Evolutionary conservation across 2,113 vertebrate species (phyloP).

Genomic region (Sinocyclocheilus rhinocerous): DNA sequence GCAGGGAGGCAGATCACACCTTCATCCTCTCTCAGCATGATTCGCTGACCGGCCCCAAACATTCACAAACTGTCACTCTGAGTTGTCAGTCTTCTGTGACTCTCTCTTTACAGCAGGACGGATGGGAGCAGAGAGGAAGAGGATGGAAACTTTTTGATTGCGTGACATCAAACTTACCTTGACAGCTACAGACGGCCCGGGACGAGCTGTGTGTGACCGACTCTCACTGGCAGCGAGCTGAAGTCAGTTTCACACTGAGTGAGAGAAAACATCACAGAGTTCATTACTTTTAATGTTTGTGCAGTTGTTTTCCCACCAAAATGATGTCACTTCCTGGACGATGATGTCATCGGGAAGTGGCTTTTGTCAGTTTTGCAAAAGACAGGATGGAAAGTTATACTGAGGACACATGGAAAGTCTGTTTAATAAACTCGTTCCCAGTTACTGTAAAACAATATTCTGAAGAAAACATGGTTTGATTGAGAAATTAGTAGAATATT

Average conservation of each 20-base stretch:
- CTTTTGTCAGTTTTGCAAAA: not conserved
- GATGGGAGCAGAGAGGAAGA: not conserved
- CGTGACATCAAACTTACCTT: slow-evolving; percentile 61
- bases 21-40: slow-evolving; percentile 46
- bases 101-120: slow-evolving; percentile 1
- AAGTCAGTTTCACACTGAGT: not conserved
- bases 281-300: not conserved
- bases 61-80: slow-evolving; percentile 52
- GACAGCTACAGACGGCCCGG: slow-evolving; percentile 49
- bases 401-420: not conserved
- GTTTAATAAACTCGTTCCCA: too few relatives aligned
- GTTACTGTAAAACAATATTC: too few relatives aligned
- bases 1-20: not conserved
- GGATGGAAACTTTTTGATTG: slow-evolving; percentile 54
- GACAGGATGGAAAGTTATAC: not conserved
- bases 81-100: slow-evolving; percentile 29
- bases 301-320: not conserved
- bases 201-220: slow-evolving; percentile 53
- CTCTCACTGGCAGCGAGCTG: slow-evolving; percentile 45
- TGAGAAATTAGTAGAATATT: not conserved
- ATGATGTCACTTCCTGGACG: slow-evolving; percentile 1
- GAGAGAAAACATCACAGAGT: not conserved
- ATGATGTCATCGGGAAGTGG: not conserved
- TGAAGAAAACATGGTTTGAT: not conserved
- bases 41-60: slow-evolving; percentile 62